Base-by-base conservation (phyloP, 2,113 vertebrate species). In the Ciconia boyciana region DNA sequence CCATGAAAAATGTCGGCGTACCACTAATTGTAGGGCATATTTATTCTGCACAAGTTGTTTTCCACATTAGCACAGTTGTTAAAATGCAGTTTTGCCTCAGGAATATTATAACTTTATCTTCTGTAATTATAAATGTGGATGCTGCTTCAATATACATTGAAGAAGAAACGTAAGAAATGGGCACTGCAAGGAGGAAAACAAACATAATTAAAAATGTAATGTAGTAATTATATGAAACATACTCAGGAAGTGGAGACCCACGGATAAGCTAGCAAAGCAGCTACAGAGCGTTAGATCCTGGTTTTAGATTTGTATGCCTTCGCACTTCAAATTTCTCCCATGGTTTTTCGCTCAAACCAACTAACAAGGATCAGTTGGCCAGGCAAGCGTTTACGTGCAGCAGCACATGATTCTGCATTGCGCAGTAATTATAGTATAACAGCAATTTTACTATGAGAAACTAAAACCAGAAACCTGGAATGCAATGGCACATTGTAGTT, bases 21-120 rank as follows among this genome's bases (percentile, higher is more conserved):
- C 96, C 94, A 95, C 95, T 98, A 98, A 98, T 98, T 98, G 97
- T 68, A 94, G 96, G 96, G 83, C 78, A 90, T 96, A 97, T 96
- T 97, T 97, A 97, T 97, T 98, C 97, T 96, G 92, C 95, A 95
- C 88, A 95, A 96, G 97, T 97, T 96, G 93, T 75, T 96, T 95
- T 97, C 94, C 98, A 94, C 96, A 94, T 97, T 95, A 97, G 87
- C 74, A 89, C 96, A 97, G 91, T 97, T 70, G 66, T 96, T 95
- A 93, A 97, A 98, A 96, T 74, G 96, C 84, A 86, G 60, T 93
- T 96, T 94, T 89, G 96, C 93, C 97, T 95, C 93, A 43, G 97
- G 96, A 98, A 85, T 88, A 96, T 94, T 96, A 94, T 83, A 96
- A 92, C 75, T 95, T 97, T 95, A 96, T 97, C 97, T 96, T 91